Evolutionary conservation across 2,113 vertebrate genomes (phyloP), one percentile per base, ranked within the genome.

Genomic region (Ciconia stormi): DNA sequence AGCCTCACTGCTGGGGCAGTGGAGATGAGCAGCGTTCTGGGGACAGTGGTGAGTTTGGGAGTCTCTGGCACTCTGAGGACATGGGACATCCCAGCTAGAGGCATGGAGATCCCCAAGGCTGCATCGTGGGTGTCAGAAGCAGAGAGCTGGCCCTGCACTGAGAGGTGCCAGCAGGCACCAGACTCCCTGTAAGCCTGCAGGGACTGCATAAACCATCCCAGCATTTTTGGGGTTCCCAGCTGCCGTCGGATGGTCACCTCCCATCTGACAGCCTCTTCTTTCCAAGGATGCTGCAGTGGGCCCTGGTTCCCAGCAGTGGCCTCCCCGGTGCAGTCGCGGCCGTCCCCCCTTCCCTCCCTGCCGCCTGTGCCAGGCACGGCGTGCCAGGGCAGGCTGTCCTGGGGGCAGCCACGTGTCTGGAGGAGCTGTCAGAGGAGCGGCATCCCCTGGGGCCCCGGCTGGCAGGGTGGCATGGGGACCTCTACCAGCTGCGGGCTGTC

Each of bases 351-450:
- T 91, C 55, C 50, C 15, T 70, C 5, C 6, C 36, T 25, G 30
- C 47, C 0, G 11, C 52, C n/a, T 9, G 32, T 95, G 93, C 80
- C 83, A 91, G 74, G 58, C 3, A 0, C 0, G 1, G 80, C 72
- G 0, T 81, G 92, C 90, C 77, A 65, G 50, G 55, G 30, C 87
- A 93, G 63, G 90, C 77, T 89, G 81, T 27, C 21, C 2, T 69
- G 42, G 34, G 71, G 93, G 61, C 55, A 93, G 87, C 92, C 73
- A 73, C 13, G 7, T 89, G 90, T 66, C 87, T 89, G 90, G 71
- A 53, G 27, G 72, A 94, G n/a, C 76, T 91, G 89, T 55, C 87
- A 87, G 96, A 93, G 77, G 59, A 96, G 69, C 0, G 0, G 49
- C 63, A 83, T 63, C 11, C 58, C 50, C 50, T 4, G 0, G 81